Conservation (phyloP, 2,113 vertebrate genomes). For the Centropus unirufus region DNA sequence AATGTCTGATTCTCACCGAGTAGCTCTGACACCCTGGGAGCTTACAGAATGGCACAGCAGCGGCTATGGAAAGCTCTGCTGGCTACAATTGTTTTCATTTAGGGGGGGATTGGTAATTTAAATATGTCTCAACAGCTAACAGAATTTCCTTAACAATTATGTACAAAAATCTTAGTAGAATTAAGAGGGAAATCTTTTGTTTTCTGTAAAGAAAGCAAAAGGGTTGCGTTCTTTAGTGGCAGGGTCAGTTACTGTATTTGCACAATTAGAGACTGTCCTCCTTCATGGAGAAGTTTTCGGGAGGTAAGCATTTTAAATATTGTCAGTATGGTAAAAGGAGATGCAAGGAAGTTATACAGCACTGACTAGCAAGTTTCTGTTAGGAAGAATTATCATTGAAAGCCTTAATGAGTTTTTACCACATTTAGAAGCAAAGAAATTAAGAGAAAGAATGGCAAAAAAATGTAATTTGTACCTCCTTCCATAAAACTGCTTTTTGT, state of each 20-base stretch:
- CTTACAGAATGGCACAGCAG: not conserved
- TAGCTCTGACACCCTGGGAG: not conserved
- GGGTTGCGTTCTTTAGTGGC: not conserved
- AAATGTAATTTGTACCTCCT: not conserved
- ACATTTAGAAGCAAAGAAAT: not conserved
- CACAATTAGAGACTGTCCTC: not conserved
- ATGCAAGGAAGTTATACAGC: not conserved
- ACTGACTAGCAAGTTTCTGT: not conserved
- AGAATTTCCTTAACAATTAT: not conserved
- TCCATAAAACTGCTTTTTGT: not conserved
- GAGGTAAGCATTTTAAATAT: not conserved
- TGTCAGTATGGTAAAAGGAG: not conserved
- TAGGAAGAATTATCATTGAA: not conserved
- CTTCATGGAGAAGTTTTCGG: not conserved
- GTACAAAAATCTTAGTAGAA: not conserved
- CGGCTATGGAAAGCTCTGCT: not conserved
- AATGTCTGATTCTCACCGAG: not conserved
- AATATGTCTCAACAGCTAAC: not conserved
- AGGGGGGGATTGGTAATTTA: not conserved
- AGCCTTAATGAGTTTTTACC: not conserved
- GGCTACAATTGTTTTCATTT: conserved; percentile 32
- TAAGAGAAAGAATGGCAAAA: not conserved
- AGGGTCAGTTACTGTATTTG: not conserved
- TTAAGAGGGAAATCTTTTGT: not conserved
- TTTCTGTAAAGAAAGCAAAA: not conserved